Conservation (phyloP, 2,797 vertebrate species). For the Aphelocoma californica region DNA sequence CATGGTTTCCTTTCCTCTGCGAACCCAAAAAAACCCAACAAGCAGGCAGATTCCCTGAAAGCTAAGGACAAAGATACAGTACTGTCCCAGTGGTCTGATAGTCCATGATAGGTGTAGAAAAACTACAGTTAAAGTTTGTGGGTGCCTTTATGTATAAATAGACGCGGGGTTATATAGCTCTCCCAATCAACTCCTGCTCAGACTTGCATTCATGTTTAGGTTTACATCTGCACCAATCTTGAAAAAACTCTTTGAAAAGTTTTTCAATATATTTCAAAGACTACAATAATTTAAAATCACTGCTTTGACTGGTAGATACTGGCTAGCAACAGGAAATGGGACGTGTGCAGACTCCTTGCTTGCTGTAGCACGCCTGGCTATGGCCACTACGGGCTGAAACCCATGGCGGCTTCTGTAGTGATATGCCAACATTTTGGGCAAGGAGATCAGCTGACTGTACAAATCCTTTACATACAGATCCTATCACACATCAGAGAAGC, state of each 20-base stretch:
- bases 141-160: background rate
- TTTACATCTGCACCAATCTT: background rate
- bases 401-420: background rate
- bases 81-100: background rate
- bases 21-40: background rate
- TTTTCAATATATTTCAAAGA: background rate
- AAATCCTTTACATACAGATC: background rate
- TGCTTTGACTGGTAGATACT: background rate
- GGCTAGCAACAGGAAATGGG: background rate
- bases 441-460: background rate
- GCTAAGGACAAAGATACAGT: background rate
- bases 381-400: rapidly evolving
- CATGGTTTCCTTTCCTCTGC: background rate
- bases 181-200: background rate
- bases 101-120: background rate
- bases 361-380: background rate
- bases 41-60: background rate
- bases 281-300: background rate
- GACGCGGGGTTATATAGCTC: rapidly evolving
- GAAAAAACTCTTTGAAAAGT: background rate
- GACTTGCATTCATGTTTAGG: background rate
- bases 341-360: rapidly evolving
- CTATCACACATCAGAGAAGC: background rate
- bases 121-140: background rate
- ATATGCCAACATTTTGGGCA: background rate